Percentiles rank a stretch among this genome's conserved stretches.
phyloP scores from a whole-genome alignment of 2,113 vertebrate species.

The Clupea harengus region DNA sequence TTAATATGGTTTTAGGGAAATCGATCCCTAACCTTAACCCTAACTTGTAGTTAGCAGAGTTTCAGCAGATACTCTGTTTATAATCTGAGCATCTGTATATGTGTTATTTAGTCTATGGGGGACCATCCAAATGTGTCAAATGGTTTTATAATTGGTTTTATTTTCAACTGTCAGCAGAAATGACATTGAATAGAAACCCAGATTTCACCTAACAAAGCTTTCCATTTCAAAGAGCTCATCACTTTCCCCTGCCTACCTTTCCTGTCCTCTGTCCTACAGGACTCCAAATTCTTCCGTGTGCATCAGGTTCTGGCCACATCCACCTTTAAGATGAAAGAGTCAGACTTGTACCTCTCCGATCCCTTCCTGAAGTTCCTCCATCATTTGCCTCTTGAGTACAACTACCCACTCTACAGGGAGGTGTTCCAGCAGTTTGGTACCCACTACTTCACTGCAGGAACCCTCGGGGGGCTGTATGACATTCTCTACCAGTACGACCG shows the following conservation, averaged over 20 bases:
- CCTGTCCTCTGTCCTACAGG: constrained; percentile 58
- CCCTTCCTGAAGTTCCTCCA: constrained; percentile 82
- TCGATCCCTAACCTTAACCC: too few species aligned
- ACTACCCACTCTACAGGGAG: constrained; percentile 84
- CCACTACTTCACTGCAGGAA: constrained; percentile 86
- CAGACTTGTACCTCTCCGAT: constrained; percentile 78
- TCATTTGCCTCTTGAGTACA: constrained; percentile 87
- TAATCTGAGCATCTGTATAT: too few species aligned
- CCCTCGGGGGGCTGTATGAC: constrained; percentile 86
- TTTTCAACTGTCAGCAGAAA: not conserved
- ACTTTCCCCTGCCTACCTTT: not conserved
- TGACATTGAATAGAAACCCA: not conserved
- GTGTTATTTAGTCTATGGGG: too few species aligned
- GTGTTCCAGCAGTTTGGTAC: constrained; percentile 91
- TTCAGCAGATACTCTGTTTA: too few species aligned
- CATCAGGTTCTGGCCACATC: constrained; percentile 83
- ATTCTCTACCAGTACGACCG: constrained; percentile 86
- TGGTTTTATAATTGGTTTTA: not conserved
- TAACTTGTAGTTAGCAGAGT: too few species aligned
- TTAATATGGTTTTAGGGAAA: too few species aligned
- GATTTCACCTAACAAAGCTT: not conserved
- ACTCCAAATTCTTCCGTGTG: constrained; percentile 84
- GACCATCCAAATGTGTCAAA: too few species aligned
- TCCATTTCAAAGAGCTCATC: not conserved
- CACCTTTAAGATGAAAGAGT: constrained; percentile 77